Percentiles rank a stretch among this genome's conserved stretches.
phyloP scores from a whole-genome alignment of 92 coral and sea anemone genomes.

The Virgularia gustaviana region DNA sequence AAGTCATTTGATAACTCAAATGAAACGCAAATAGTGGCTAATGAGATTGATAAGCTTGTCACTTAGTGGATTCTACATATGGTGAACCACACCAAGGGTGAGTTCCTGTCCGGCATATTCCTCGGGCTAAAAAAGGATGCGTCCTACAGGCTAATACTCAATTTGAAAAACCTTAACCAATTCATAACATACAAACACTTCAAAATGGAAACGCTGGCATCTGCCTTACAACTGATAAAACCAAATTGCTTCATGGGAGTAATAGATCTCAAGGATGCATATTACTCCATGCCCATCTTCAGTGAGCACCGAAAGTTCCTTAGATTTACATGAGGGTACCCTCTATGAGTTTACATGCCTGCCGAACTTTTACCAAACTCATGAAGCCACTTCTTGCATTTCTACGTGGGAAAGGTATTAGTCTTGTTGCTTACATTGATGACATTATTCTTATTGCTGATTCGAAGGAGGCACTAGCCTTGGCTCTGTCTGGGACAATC shows the following conservation, averaged over 20 bases:
- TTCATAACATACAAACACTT: slow-evolving; percentile 19
- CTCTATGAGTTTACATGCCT: background rate
- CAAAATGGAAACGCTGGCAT: slow-evolving; percentile 39
- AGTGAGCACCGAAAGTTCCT: slow-evolving; percentile 18
- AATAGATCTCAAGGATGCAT: slow-evolving; percentile 24
- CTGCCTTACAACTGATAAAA: slow-evolving; percentile 25
- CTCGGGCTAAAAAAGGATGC: slow-evolving; percentile 6
- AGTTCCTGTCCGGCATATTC: slow-evolving; percentile 9
- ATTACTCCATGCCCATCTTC: slow-evolving; percentile 13
- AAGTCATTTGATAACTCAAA: background rate
- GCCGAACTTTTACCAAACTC: background rate
- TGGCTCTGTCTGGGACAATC: background rate
- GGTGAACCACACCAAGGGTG: background rate
- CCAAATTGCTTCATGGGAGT: slow-evolving; percentile 41
- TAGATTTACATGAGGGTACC: slow-evolving; percentile 1
- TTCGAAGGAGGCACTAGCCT: background rate
- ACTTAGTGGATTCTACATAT: background rate
- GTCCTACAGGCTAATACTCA: slow-evolving; percentile 1
- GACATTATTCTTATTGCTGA: slow-evolving; percentile 6
- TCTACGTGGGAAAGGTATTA: background rate
- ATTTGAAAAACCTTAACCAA: slow-evolving; percentile 7
- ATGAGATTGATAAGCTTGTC: background rate
- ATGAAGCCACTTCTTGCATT: slow-evolving; percentile 16
- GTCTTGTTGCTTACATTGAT: slow-evolving; percentile 20
- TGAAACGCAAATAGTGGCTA: background rate